Evolutionary conservation across 2,888 invertebrate genomes (phyloP).

Genomic region (Dryocosmus kuriphilus): DNA sequence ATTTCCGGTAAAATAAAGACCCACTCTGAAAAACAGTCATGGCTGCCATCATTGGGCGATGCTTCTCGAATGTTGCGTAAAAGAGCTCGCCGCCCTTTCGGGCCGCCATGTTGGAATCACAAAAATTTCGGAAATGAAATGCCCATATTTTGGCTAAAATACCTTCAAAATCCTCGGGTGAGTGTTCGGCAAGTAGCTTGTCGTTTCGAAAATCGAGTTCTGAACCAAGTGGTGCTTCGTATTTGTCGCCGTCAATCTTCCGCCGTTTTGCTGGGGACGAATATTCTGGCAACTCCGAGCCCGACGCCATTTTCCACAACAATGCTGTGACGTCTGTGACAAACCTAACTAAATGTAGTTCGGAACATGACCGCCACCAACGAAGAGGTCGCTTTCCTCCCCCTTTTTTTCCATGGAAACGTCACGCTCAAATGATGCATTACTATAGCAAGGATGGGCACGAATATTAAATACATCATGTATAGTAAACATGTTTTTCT

Average conservation of each 20-base stretch:
- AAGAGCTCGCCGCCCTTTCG: slow-evolving; percentile 47
- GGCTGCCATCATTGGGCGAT: slow-evolving; percentile 62
- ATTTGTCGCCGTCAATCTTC: slow-evolving; percentile 71
- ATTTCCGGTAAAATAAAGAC: slow-evolving; percentile 57
- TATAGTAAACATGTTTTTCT: too few relatives aligned
- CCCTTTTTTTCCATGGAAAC: slow-evolving; percentile 17
- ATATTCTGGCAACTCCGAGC: slow-evolving; percentile 75
- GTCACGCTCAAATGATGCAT: neutral
- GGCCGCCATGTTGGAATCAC: slow-evolving; percentile 72
- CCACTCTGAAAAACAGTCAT: slow-evolving; percentile 68
- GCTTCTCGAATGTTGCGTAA: slow-evolving; percentile 46
- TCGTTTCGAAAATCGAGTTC: slow-evolving; percentile 66
- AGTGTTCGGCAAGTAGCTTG: slow-evolving; percentile 60
- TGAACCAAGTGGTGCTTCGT: slow-evolving; percentile 58
- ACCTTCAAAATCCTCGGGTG: slow-evolving; percentile 73
- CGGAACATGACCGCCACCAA: slow-evolving; percentile 57
- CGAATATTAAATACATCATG: too few relatives aligned
- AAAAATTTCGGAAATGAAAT: slow-evolving; percentile 64
- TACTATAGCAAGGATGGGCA: too few relatives aligned
- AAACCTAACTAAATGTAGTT: slow-evolving; percentile 54
- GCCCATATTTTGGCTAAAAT: slow-evolving; percentile 68
- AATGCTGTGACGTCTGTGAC: too few relatives aligned
- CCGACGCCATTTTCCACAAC: slow-evolving; percentile 77
- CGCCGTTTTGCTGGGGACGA: slow-evolving; percentile 76
- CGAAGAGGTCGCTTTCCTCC: slow-evolving; percentile 60